Evolutionary conservation across 2,888 invertebrate species (phyloP), one percentile per base, ranked within the genome.

Genomic region (Syrphus vitripennis): DNA sequence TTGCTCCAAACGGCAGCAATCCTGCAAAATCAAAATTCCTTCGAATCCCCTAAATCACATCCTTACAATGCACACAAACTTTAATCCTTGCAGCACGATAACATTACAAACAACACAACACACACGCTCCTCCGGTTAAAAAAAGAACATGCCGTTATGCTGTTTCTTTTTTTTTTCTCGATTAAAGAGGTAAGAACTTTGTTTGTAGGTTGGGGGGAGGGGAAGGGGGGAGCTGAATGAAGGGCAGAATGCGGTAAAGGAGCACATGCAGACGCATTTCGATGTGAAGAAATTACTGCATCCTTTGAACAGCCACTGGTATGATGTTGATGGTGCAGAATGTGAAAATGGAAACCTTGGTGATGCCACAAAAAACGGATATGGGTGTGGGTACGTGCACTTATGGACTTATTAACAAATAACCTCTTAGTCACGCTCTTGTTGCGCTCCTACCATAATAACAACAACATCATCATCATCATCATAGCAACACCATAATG

Each of bases 351-450:
- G 61, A 74, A 71, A 59, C 74, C 77, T 86, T 82, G 74, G 77
- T 74, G 81, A 78, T 82, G 77, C 78, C 78, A 53, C 69, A 84
- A n/a, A 53, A 55, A 63, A 42, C 45, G 72, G 76, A 67, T 67
- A 55, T 55, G 61, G 59, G 81, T 50, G 48, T 78, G 59, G 42
- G 50, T 53, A 67, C 40, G 63, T 82, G 86, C 74, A 74, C 70
- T 78, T 74, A 82, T 78, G 84, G 63, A 81, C 76, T 84, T 81
- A 80, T 86, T 82, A 86, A 86, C 74, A 82, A 86, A 86, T 82
- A 86, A 74, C 86, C 86, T 79, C 87, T 87, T 87, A 87, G 87
- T 87, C 87, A 87, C 83, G 83, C 87, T 83, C 75, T 82, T 82
- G 78, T 79, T 79, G 83, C 67, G 55, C 63, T 76, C 50, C 24